Percentiles rank a stretch among this genome's conserved stretches.
Conservation (phyloP, 1,140 invertebrate species). For the Neocloeon triangulifer region DNA sequence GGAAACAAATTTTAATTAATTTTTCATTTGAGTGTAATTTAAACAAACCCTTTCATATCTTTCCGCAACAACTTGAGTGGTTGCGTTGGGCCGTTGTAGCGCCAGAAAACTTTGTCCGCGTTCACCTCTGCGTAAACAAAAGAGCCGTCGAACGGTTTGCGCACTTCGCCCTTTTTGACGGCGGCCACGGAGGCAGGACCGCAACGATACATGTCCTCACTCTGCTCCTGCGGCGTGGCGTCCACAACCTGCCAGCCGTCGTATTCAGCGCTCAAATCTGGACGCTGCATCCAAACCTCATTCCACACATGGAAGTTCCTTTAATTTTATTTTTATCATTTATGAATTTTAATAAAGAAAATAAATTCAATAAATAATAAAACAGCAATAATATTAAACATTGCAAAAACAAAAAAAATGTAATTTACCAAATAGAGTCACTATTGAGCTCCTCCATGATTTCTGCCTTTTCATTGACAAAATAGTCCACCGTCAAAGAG, state of each 20-base stretch:
- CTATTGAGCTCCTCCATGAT: conserved; percentile 55
- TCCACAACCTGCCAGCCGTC: conserved; percentile 64
- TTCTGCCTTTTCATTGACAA: conserved; percentile 26
- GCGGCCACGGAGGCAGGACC: conserved; percentile 48
- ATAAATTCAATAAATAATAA: not conserved
- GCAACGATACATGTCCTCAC: conserved; percentile 33
- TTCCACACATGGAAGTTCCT: conserved; percentile 74
- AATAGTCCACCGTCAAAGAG: conserved; percentile 40
- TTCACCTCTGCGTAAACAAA: conserved; percentile 63
- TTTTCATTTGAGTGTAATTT: too few relatives aligned
- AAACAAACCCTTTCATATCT: conserved; percentile 36
- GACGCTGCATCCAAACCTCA: conserved; percentile 57
- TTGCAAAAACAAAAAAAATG: not conserved
- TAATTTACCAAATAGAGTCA: conserved; percentile 58
- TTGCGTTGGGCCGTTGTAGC: conserved; percentile 53
- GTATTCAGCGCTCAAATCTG: conserved; percentile 45
- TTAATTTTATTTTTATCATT: not conserved
- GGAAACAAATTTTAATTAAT: conserved; percentile 7
- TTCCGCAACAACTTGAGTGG: conserved; percentile 57
- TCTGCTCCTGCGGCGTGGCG: conserved; percentile 51
- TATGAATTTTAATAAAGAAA: not conserved
- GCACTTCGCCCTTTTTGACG: conserved; percentile 46
- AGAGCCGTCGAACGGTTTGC: conserved; percentile 44
- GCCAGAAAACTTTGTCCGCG: conserved; percentile 53
- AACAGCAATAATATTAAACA: too few relatives aligned